Evolutionary conservation across 2,113 vertebrate genomes (phyloP).

Genomic region (Austrofundulus limnaeus): DNA sequence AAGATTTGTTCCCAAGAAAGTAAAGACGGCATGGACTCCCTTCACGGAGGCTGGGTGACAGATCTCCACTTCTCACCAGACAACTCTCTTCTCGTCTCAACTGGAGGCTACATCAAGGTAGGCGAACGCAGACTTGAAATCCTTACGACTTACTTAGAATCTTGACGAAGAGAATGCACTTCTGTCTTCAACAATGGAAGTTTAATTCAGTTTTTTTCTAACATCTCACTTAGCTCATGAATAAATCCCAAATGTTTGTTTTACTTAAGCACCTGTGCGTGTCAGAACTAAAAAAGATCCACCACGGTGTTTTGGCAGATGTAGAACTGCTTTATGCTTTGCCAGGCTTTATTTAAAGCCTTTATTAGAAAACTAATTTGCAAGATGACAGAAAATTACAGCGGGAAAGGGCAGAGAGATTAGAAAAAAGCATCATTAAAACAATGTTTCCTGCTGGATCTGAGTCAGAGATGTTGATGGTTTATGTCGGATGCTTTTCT

Average conservation of each 20-base stretch:
- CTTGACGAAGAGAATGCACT: not conserved
- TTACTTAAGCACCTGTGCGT: not conserved
- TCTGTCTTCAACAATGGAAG: too few relatives aligned
- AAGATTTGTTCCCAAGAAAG: slow-evolving; percentile 82
- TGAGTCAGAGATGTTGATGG: not conserved
- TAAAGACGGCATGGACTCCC: slow-evolving; percentile 83
- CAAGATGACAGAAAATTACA: slow-evolving; percentile 12
- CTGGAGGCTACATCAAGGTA: slow-evolving; percentile 92
- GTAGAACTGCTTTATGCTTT: not conserved
- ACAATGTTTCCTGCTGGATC: not conserved
- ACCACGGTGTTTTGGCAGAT: not conserved
- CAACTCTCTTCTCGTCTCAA: slow-evolving; percentile 85
- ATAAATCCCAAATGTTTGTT: not conserved
- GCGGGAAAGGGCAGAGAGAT: not conserved
- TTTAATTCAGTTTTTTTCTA: not conserved
- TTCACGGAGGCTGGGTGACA: slow-evolving; percentile 92
- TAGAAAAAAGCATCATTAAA: not conserved
- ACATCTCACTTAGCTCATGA: not conserved
- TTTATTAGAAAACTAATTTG: slow-evolving; percentile 8
- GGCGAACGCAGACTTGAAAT: not conserved
- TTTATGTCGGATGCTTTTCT: not conserved
- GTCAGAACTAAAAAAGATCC: not conserved
- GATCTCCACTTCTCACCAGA: slow-evolving; percentile 92
- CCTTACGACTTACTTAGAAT: not conserved
- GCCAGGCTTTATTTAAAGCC: too few relatives aligned